phyloP scores from a whole-genome alignment of 2,797 vertebrate species.

The Toxotes lorentzi region DNA sequence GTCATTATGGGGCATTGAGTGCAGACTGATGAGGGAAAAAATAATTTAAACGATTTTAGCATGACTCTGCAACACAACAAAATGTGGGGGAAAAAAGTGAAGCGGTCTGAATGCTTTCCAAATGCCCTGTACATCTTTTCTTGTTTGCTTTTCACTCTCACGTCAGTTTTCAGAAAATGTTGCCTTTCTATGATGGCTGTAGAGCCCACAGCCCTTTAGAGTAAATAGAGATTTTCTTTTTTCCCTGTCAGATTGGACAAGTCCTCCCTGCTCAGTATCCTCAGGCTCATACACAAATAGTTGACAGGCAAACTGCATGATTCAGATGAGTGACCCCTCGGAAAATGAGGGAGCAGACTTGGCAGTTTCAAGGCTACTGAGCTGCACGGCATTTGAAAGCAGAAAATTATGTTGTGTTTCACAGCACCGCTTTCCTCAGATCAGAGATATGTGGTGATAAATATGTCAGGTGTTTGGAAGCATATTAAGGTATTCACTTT shows the following conservation, averaged over 20 bases:
- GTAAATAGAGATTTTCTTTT: constrained; percentile 49
- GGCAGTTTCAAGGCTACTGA: constrained; percentile 57
- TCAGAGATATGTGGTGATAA: constrained; percentile 49
- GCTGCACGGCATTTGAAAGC: constrained; percentile 29
- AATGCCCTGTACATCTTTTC: too few relatives aligned
- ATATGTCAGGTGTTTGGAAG: constrained; percentile 48
- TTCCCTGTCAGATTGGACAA: constrained; percentile 52
- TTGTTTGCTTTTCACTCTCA: not conserved
- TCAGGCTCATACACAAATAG: constrained; percentile 45
- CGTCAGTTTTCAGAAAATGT: constrained; percentile 17
- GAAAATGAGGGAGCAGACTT: constrained; percentile 44
- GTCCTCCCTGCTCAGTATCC: constrained; percentile 42
- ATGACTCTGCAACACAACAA: too few relatives aligned
- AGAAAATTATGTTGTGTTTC: constrained; percentile 52
- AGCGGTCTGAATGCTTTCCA: too few relatives aligned
- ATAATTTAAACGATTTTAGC: too few relatives aligned
- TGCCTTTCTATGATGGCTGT: constrained; percentile 1
- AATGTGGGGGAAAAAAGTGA: too few relatives aligned
- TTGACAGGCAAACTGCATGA: constrained; percentile 56
- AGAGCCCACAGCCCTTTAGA: constrained; percentile 23
- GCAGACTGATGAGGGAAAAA: too few relatives aligned
- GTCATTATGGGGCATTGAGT: too few relatives aligned
- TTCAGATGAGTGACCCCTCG: constrained; percentile 59
- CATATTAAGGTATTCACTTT: constrained; percentile 34
- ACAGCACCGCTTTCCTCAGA: constrained; percentile 32